phyloP scores from a whole-genome alignment of 2,797 vertebrate genomes.

The Smutsia temminckii region DNA sequence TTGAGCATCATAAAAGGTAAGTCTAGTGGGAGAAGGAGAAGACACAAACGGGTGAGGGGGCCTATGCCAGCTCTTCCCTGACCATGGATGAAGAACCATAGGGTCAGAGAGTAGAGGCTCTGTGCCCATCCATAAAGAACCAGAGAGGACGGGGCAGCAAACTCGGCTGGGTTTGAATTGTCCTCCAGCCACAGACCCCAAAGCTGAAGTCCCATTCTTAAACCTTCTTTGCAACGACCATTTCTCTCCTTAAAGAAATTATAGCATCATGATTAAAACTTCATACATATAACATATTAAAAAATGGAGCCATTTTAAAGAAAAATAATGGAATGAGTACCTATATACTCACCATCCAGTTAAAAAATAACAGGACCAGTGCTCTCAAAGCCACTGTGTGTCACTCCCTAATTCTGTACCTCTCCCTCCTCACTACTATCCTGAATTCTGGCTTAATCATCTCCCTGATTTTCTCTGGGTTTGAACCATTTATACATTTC shows the following conservation, averaged over 20 bases:
- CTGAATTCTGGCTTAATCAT: neutral
- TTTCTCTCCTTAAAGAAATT: neutral
- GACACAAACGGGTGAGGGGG: neutral
- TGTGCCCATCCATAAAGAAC: neutral
- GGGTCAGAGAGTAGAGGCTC: neutral
- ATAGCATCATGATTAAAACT: neutral
- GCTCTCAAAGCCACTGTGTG: neutral
- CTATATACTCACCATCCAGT: neutral
- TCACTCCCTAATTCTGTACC: neutral
- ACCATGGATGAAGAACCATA: neutral
- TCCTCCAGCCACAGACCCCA: neutral
- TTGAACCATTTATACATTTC: neutral
- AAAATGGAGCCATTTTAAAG: neutral
- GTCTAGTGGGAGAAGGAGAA: neutral
- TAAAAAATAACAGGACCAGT: neutral
- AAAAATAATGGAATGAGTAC: neutral
- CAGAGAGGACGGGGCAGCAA: neutral
- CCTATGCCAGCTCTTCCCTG: neutral
- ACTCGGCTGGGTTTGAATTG: neutral
- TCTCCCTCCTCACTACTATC: neutral
- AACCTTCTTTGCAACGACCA: neutral
- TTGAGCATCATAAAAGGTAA: neutral
- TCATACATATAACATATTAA: neutral
- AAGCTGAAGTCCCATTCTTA: neutral
- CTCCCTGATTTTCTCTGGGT: neutral